A percentile compares a stretch with the other conserved stretches of the same genome.
Conservation (phyloP, 1,140 invertebrate genomes). For the Drosophila subpulchrella region DNA sequence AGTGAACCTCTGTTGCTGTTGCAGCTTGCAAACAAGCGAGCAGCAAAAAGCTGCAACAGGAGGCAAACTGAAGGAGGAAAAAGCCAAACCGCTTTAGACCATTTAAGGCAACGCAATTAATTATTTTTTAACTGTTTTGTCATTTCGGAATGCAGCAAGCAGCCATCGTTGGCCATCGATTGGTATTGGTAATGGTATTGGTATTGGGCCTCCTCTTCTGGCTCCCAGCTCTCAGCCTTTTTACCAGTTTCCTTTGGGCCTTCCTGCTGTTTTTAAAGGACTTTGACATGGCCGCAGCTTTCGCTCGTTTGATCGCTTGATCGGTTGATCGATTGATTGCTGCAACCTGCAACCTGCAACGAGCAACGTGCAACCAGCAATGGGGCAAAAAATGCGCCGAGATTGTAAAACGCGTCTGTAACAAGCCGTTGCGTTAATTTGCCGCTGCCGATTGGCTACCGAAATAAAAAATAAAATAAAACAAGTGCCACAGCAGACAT, state of each 20-base stretch:
- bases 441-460: slow-evolving; percentile 83
- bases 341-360: slow-evolving; percentile 32
- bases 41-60: slow-evolving; percentile 33
- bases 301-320: slow-evolving; percentile 81
- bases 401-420: slow-evolving; percentile 77
- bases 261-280: slow-evolving; percentile 65
- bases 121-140: slow-evolving; percentile 85
- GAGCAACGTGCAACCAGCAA: slow-evolving; percentile 22
- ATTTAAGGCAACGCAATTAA: slow-evolving; percentile 84
- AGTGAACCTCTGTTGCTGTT: slow-evolving; percentile 31
- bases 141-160: slow-evolving; percentile 81
- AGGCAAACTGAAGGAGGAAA: slow-evolving; percentile 44
- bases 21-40: slow-evolving; percentile 70
- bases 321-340: slow-evolving; percentile 84
- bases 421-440: slow-evolving; percentile 84
- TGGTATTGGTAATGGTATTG: slow-evolving; percentile 12
- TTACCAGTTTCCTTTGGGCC: slow-evolving; percentile 18
- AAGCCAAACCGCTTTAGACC: slow-evolving; percentile 78
- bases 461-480: slow-evolving; percentile 48
- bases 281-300: slow-evolving; percentile 80
- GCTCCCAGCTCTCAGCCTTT: slow-evolving; percentile 10
- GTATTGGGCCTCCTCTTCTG: slow-evolving; percentile 28
- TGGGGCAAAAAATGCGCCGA: slow-evolving; percentile 45
- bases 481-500: slow-evolving; percentile 12
- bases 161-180: slow-evolving; percentile 76